Base-by-base conservation (phyloP, 1,140 invertebrate genomes). In the Drosophila subpulchrella region DNA sequence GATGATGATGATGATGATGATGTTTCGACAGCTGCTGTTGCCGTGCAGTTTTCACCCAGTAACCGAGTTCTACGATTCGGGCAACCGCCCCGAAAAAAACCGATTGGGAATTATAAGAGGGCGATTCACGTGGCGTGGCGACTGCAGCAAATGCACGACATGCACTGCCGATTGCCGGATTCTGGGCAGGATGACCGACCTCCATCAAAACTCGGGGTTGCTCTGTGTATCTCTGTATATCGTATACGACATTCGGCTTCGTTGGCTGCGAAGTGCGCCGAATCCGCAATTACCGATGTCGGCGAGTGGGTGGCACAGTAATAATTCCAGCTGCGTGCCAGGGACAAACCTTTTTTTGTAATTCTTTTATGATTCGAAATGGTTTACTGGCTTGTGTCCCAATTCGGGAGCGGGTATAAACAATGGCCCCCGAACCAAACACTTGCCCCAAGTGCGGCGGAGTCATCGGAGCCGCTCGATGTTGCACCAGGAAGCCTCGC, bases 31-130 rank as follows among this genome's bases (percentile, higher is more conserved):
- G 67, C 34, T 71, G 67, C 67, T 71, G 67, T 71, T 71, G 67
- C 67, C 44, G 67, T 78, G 78, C 75, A 72, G 70, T 79, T 89
- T 88, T 88, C 80, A 89, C 83, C 83, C 84, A 88, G 83, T 88
- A 88, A 88, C 83, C 83, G 83, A 88, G 73, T 88, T 88, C 61
- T 71, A 20, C 11, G 65, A 51, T 73, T 75, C 50, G 72, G 67
- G 58, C 61, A 76, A 70, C 84, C 58, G 80, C 73, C 84, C 80
- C 60, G 62, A 68, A 44, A 54, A 65, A 63, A 56, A 62, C 41
- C 50, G 65, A 59, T 46, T 42, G 59, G 36, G 55, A 65, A 11
- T 58, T 10, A 15, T 12, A 41, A 34, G 24, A 42, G 20, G 36
- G 51, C 41, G 50, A 65, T 10, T 34, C 51, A 51, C 72, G 72